phyloP scores from a whole-genome alignment of 2,888 invertebrate species.

The Melangyna quadrimaculata region DNA sequence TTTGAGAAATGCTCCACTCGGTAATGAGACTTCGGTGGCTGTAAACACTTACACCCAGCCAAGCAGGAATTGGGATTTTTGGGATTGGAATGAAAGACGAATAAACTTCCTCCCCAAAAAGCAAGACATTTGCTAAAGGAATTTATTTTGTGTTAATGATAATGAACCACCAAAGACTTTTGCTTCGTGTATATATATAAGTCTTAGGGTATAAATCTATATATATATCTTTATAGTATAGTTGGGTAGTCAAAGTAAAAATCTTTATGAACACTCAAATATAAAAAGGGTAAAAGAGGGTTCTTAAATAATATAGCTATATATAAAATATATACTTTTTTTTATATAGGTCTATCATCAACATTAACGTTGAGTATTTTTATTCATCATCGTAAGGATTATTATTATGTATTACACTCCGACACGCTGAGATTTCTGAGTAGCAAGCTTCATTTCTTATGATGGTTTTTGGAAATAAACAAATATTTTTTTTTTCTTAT shows the following conservation, averaged over 20 bases:
- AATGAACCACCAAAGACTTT: conserved; percentile 32
- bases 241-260: conserved; percentile 23
- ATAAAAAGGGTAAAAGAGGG: conserved; percentile 41
- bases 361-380: conserved; percentile 8
- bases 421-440: conserved; percentile 50
- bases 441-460: not conserved
- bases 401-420: conserved; percentile 26
- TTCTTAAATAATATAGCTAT: not conserved
- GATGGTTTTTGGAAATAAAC: not conserved
- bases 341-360: not conserved
- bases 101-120: conserved; percentile 43
- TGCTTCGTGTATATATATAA: not conserved
- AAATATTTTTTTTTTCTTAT: not conserved
- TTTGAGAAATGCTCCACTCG: conserved; percentile 54
- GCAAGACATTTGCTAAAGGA: conserved; percentile 61
- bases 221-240: not conserved
- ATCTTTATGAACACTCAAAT: conserved; percentile 56
- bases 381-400: conserved; percentile 32
- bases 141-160: conserved; percentile 66
- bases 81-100: conserved; percentile 49
- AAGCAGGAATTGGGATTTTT: not conserved
- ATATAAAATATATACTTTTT: not conserved
- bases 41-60: conserved; percentile 24
- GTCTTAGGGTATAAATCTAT: not conserved
- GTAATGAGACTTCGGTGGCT: conserved; percentile 7